Conservation (phyloP, 2,888 invertebrate species). For the Lysandra coridon region DNA sequence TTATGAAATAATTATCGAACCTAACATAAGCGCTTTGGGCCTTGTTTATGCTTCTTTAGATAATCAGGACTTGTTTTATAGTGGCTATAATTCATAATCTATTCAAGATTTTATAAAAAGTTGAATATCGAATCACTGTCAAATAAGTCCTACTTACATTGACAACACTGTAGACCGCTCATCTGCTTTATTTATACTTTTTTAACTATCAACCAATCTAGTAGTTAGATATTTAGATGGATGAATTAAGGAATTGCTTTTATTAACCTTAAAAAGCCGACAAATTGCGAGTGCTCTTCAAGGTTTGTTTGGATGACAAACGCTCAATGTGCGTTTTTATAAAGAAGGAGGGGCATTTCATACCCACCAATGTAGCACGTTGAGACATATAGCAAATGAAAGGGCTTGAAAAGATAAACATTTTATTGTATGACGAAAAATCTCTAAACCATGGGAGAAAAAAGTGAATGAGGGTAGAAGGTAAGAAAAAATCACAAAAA, state of each 20-base stretch:
- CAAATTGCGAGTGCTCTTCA: not conserved
- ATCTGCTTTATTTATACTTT: conserved; percentile 9
- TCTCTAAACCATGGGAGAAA: too few species aligned
- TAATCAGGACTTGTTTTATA: not conserved
- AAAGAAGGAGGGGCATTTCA: too few species aligned
- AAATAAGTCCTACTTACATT: not conserved
- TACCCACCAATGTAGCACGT: too few species aligned
- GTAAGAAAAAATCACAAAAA: too few species aligned
- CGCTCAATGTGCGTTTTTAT: too few species aligned
- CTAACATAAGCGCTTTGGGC: not conserved
- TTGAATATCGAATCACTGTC: not conserved
- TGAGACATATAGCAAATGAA: too few species aligned
- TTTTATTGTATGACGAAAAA: too few species aligned
- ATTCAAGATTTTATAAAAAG: not conserved
- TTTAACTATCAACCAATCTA: not conserved
- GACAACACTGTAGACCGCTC: conserved; percentile 12
- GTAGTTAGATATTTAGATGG: not conserved
- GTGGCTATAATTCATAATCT: not conserved
- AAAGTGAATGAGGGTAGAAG: too few species aligned
- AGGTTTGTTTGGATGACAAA: too few species aligned
- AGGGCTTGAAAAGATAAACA: too few species aligned
- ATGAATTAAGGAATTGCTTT: not conserved
- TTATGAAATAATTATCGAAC: not conserved
- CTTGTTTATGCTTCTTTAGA: not conserved
- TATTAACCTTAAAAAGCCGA: not conserved